Evolutionary conservation across 2,888 invertebrate genomes (phyloP).

Genomic region (Mamestra brassicae): DNA sequence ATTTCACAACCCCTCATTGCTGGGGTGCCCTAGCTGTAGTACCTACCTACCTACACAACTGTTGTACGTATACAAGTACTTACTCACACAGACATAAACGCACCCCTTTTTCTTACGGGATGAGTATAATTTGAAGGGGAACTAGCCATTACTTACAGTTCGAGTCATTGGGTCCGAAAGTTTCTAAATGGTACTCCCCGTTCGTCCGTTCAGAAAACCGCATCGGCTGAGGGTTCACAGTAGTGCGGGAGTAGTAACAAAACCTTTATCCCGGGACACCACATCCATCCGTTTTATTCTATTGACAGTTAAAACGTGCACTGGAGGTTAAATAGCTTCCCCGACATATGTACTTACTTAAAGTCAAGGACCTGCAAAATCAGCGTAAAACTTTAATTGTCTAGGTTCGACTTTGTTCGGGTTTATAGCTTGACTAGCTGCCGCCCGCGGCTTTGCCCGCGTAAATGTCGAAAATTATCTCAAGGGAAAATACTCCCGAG

Average conservation of each 20-base stretch:
- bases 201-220: slow-evolving; percentile 38
- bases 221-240: slow-evolving; percentile 22
- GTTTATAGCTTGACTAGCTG: not conserved
- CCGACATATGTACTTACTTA: slow-evolving; percentile 9
- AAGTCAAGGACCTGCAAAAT: slow-evolving; percentile 10
- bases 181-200: slow-evolving; percentile 25
- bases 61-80: not conserved
- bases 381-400: slow-evolving; percentile 4
- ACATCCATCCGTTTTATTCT: slow-evolving; percentile 34
- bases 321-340: slow-evolving; percentile 23
- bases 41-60: slow-evolving; percentile 1
- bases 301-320: slow-evolving; percentile 50
- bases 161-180: slow-evolving; percentile 48
- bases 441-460: too few relatives aligned
- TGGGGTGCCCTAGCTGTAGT: slow-evolving; percentile 21
- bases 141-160: slow-evolving; percentile 32
- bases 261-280: slow-evolving; percentile 39
- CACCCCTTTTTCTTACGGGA: slow-evolving; percentile 49
- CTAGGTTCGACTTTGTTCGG: not conserved
- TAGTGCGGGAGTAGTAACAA: slow-evolving; percentile 42
- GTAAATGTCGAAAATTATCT: too few relatives aligned
- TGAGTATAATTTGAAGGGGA: slow-evolving; percentile 41
- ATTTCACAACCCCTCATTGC: slow-evolving; percentile 24
- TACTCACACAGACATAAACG: slow-evolving; percentile 36
- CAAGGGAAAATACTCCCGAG: too few relatives aligned